Evolutionary conservation across 2,113 vertebrate genomes (phyloP).

Genomic region (Genyomyrus donnyi): DNA sequence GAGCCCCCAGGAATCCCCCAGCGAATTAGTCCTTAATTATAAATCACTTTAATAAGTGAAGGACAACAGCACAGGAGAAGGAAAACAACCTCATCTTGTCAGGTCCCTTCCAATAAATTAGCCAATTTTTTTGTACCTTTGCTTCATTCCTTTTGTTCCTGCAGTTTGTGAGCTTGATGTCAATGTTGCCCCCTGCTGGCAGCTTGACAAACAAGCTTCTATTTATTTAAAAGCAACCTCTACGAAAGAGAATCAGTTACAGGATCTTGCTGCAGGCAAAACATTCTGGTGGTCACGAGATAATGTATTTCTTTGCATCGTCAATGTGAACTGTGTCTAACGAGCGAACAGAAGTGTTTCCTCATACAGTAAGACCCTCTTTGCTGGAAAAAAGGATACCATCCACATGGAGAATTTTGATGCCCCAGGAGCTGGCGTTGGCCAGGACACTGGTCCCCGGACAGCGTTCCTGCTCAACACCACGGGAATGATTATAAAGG

Average conservation of each 20-base stretch:
- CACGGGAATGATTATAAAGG: not conserved
- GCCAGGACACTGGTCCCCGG: constrained; percentile 59
- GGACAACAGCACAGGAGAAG: not conserved
- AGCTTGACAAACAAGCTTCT: not conserved
- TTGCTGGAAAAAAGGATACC: constrained; percentile 61
- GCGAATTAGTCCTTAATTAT: not conserved
- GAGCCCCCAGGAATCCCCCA: not conserved
- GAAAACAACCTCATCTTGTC: not conserved
- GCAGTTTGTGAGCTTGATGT: not conserved
- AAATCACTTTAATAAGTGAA: not conserved
- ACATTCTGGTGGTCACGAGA: not conserved
- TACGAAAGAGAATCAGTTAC: not conserved
- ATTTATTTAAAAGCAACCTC: not conserved
- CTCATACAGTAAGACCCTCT: not conserved
- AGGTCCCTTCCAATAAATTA: not conserved
- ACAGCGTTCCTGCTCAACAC: constrained; percentile 53
- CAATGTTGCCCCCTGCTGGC: not conserved
- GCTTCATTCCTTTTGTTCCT: not conserved
- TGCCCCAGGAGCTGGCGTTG: constrained; percentile 70
- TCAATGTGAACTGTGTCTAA: not conserved
- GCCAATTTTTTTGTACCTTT: not conserved
- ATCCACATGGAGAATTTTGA: constrained; percentile 67
- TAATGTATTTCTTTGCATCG: not conserved
- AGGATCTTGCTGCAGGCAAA: not conserved
- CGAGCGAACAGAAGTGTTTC: not conserved